Evolutionary conservation across 2,113 vertebrate genomes (phyloP).

Genomic region (Phylloscopus trochiloides): DNA sequence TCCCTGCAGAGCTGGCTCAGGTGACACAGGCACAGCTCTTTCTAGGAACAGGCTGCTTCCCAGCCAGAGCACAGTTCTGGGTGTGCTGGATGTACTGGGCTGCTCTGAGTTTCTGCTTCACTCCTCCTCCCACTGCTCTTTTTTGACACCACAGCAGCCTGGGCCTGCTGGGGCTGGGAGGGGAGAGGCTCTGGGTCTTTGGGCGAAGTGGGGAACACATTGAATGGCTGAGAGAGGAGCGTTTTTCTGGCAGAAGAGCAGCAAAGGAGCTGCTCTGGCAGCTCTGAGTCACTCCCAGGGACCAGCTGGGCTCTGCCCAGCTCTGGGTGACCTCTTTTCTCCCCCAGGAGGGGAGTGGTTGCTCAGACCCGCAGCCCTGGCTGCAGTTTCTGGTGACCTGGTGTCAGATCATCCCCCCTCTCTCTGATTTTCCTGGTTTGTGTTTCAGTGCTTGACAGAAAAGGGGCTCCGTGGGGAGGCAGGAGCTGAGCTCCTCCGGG

Average conservation of each 20-base stretch:
- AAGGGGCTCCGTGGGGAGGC: rapidly evolving
- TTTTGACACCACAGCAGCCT: rapidly evolving
- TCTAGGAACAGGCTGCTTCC: background rate
- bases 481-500: background rate
- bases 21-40: background rate
- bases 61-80: background rate
- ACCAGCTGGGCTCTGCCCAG: background rate
- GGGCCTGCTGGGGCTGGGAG: background rate
- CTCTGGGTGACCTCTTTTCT: rapidly evolving
- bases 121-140: background rate
- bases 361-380: background rate
- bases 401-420: background rate
- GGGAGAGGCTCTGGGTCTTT: background rate
- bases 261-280: background rate
- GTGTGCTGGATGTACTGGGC: rapidly evolving
- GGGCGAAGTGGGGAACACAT: rapidly evolving
- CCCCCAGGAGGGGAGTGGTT: background rate
- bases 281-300: background rate
- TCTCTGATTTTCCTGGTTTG: background rate
- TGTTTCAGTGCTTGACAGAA: background rate
- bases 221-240: background rate
- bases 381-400: rapidly evolving
- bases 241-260: background rate
- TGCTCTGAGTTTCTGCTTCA: rapidly evolving
- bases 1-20: background rate